These are phyloP conservation scores for Athalia cordata DNA, from an alignment of 2,888 invertebrate species.

Conservation along the genomic window DNA sequence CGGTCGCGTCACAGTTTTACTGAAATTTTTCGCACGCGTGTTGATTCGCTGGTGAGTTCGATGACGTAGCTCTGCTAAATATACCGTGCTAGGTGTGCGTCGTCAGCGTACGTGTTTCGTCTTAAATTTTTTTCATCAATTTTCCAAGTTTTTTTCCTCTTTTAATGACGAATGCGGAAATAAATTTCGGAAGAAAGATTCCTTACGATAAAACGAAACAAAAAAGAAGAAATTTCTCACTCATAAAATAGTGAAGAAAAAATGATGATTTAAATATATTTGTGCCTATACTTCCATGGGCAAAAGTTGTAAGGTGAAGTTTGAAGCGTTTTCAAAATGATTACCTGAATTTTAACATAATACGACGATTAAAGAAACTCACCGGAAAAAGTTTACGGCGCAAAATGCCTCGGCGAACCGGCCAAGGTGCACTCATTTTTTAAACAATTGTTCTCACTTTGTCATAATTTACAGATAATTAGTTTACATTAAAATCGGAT, in stretches of 20 bases:
- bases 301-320: not conserved
- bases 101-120: too few relatives aligned
- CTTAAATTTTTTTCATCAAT: too few relatives aligned
- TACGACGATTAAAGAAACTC: conserved; percentile 46
- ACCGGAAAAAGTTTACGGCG: conserved; percentile 67
- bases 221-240: too few relatives aligned
- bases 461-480: not conserved
- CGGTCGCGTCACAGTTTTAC: not conserved
- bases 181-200: too few relatives aligned
- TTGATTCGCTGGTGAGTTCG: conserved; percentile 9
- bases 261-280: too few relatives aligned
- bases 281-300: too few relatives aligned
- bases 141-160: too few relatives aligned
- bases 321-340: not conserved
- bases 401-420: conserved; percentile 79
- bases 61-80: conserved; percentile 24
- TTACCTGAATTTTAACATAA: not conserved
- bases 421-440: conserved; percentile 82
- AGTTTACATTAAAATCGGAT: not conserved
- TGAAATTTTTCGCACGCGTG: not conserved
- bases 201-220: too few relatives aligned
- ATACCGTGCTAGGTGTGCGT: not conserved
- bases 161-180: too few relatives aligned
- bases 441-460: not conserved
- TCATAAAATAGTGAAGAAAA: too few relatives aligned